A percentile compares a stretch with the other conserved stretches of the same genome.
These are phyloP conservation scores for Scelioninae gen. 1 DNA, from an alignment of 2,888 invertebrate genomes.

Conservation along the genomic window DNA sequence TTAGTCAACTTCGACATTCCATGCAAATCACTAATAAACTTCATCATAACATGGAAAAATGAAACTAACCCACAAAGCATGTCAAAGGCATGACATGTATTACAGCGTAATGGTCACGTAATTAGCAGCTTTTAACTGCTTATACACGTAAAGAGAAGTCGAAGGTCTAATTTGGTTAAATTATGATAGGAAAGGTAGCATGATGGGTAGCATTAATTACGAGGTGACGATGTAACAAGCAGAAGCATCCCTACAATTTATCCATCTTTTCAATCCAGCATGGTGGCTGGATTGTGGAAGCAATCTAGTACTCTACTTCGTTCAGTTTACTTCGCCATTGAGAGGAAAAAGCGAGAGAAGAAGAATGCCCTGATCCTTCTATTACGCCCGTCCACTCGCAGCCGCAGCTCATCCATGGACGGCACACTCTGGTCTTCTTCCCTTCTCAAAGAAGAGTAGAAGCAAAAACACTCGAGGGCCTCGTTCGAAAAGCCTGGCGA, in stretches of 20 bases:
- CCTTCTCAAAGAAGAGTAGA: slow-evolving; percentile 37
- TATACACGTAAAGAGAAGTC: neutral
- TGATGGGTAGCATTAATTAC: slow-evolving; percentile 26
- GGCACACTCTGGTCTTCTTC: slow-evolving; percentile 52
- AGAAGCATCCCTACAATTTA: slow-evolving; percentile 19
- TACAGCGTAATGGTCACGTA: neutral
- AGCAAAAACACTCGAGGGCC: slow-evolving; percentile 62
- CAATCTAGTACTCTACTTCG: slow-evolving; percentile 46
- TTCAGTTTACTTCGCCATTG: slow-evolving; percentile 42
- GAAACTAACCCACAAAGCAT: slow-evolving; percentile 3
- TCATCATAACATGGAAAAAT: slow-evolving; percentile 1
- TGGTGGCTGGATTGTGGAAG: slow-evolving; percentile 10
- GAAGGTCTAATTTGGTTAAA: slow-evolving; percentile 12
- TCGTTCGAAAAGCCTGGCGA: slow-evolving; percentile 51
- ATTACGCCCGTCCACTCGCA: slow-evolving; percentile 49
- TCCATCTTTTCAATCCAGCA: slow-evolving; percentile 27
- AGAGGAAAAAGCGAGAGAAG: slow-evolving; percentile 46
- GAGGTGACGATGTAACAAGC: slow-evolving; percentile 35
- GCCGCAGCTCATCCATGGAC: slow-evolving; percentile 49
- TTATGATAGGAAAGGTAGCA: slow-evolving; percentile 12
- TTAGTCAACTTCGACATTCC: neutral
- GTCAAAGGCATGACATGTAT: neutral
- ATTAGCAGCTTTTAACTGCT: neutral
- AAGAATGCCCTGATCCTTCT: slow-evolving; percentile 60
- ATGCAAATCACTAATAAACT: slow-evolving; percentile 3